phyloP scores from a whole-genome alignment of 1,140 invertebrate genomes.

The Gonatopus flavifemur region DNA sequence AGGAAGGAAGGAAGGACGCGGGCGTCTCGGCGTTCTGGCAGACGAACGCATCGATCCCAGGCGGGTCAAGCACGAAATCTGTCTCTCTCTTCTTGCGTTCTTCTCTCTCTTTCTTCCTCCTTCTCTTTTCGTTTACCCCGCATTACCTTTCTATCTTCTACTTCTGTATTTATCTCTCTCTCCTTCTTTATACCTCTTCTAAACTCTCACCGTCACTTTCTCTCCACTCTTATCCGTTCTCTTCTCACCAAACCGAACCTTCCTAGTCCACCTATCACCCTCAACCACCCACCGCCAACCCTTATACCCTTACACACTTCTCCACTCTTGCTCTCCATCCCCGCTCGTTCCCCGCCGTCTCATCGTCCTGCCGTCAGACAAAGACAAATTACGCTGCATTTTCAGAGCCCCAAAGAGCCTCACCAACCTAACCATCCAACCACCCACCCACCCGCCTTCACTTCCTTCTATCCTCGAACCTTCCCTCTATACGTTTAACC shows the following conservation, averaged over 20 bases:
- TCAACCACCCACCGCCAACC: conserved; percentile 8
- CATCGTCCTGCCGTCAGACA: conserved; percentile 53
- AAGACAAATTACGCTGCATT: conserved; percentile 60
- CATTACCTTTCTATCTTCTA: conserved; percentile 21
- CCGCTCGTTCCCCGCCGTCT: conserved; percentile 19
- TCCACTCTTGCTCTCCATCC: neutral
- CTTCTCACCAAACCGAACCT: conserved; percentile 8
- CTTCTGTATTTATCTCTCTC: conserved; percentile 6
- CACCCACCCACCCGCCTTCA: conserved; percentile 23
- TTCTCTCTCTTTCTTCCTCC: conserved; percentile 19
- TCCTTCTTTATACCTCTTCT: conserved; percentile 1
- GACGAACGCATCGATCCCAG: conserved; percentile 60
- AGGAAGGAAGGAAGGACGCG: conserved; percentile 47
- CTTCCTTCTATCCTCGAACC: conserved; percentile 20
- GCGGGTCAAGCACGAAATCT: conserved; percentile 57
- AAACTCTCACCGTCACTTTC: conserved; percentile 13
- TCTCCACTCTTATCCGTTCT: conserved; percentile 9
- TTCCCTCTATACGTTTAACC: conserved; percentile 24
- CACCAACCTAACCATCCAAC: conserved; percentile 28
- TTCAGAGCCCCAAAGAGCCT: conserved; percentile 54
- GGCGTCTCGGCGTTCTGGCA: conserved; percentile 57
- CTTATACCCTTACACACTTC: conserved; percentile 5
- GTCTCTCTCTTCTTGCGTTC: conserved; percentile 29
- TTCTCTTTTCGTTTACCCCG: conserved; percentile 9
- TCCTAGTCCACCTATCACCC: conserved; percentile 19